phyloP scores from a whole-genome alignment of 2,888 invertebrate species.

The Eupithecia subfuscata region DNA sequence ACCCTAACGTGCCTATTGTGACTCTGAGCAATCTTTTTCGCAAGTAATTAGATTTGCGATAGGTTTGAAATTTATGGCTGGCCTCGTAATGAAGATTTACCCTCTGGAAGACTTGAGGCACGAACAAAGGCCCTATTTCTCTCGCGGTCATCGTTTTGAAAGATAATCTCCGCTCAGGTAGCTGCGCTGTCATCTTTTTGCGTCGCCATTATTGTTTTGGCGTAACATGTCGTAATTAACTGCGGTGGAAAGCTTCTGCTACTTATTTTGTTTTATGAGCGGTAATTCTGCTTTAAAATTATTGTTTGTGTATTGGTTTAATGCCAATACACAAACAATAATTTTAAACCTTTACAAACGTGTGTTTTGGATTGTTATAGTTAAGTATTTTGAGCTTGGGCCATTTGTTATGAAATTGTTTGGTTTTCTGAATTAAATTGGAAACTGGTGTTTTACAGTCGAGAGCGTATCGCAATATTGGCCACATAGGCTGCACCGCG shows the following conservation, averaged over 20 bases:
- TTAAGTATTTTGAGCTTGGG: background rate
- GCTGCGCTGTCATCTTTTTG: conserved; percentile 64
- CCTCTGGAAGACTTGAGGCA: conserved; percentile 57
- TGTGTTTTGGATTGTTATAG: background rate
- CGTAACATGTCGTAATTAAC: conserved; percentile 43
- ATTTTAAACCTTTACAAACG: conserved; percentile 4
- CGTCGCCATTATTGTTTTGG: conserved; percentile 46
- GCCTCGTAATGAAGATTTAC: conserved; percentile 79
- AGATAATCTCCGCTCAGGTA: conserved; percentile 69
- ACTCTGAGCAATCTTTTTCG: conserved; percentile 41
- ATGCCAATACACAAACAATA: background rate
- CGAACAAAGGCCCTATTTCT: conserved; percentile 65
- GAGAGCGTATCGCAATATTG: conserved; percentile 46
- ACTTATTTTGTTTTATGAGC: conserved; percentile 37
- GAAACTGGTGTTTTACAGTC: background rate
- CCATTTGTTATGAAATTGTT: background rate
- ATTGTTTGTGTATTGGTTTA: conserved; percentile 18
- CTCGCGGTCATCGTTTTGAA: conserved; percentile 68
- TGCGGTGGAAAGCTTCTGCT: conserved; percentile 29
- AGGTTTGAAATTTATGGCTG: conserved; percentile 68
- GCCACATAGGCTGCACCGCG: conserved; percentile 50
- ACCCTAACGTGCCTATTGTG: conserved; percentile 35
- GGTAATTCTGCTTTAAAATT: conserved; percentile 31
- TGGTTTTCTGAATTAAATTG: background rate
- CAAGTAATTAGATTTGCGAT: conserved; percentile 69